Base-by-base conservation (phyloP, 2,797 vertebrate species). In the Clamator glandarius region DNA sequence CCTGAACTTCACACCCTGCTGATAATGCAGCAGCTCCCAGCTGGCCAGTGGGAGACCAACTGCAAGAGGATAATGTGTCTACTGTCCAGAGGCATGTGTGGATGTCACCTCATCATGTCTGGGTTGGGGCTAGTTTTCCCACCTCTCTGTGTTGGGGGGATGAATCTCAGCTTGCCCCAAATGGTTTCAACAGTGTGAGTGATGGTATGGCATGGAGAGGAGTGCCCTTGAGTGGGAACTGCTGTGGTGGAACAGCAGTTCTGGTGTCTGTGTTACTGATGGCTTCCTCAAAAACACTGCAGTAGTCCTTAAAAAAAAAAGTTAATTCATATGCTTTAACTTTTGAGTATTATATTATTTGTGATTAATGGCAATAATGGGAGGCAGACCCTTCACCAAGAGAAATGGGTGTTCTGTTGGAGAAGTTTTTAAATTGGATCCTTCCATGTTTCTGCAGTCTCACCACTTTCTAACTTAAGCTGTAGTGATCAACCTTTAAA, bases 1-100 rank as follows among this genome's bases (percentile, higher is more conserved):
- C 12, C 42, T 11, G 44, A 8, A 26, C 8, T 39, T 31, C 0
- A 0, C 1, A 5, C 18, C 0, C 17, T 7, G 5, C 10, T 10
- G 0, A 12, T 48, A 52, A 23, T 10, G 5, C 1, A 1, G 18
- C 11, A 3, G 28, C 33, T 79, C 6, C 14, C 31, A 62, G 5
- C 21, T 86, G 57, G 41, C 33, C 12, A 36, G n/a, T 1, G 0
- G 13, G 42, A 48, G 31, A 36, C 51, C 33, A 31, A 3, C 19
- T 4, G 46, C 11, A 9, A 42, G 31, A 44, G 63, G 4, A 12
- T 1, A 1, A 35, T 24, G 28, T 4, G 11, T 24, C 21, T 21
- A 24, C 28, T 12, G 4, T 2, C 20, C 0, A 2, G 15, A 23
- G 20, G 12, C 12, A 35, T 44, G 5, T 4, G n/a, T 6, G 2